Percentiles rank a stretch among this genome's conserved stretches.
phyloP scores from a whole-genome alignment of 2,888 invertebrate species.

The Anthophora plumipes region DNA sequence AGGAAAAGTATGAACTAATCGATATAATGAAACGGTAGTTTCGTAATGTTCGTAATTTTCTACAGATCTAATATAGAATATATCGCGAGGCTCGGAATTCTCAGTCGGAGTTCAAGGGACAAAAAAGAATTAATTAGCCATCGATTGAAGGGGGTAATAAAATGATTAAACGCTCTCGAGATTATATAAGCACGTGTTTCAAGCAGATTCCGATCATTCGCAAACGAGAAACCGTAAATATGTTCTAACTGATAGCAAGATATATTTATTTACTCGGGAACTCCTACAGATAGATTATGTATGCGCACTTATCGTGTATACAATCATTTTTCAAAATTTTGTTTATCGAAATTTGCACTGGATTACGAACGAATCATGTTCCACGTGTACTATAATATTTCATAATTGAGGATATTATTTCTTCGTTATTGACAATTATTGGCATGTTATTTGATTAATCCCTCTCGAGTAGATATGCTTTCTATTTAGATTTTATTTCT shows the following conservation, averaged over 20 bases:
- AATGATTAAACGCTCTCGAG: slow-evolving; percentile 9
- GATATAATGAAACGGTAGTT: background rate
- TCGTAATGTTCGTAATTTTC: background rate
- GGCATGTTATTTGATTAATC: too few species aligned
- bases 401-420: too few species aligned
- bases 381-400: too few species aligned
- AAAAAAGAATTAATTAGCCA: slow-evolving; percentile 20
- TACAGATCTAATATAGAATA: background rate
- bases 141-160: slow-evolving; percentile 7
- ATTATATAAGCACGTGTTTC: slow-evolving; percentile 39
- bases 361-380: background rate
- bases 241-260: slow-evolving; percentile 8
- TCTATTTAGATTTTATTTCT: too few species aligned
- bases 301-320: background rate
- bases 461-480: too few species aligned
- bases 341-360: slow-evolving; percentile 4
- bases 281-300: background rate
- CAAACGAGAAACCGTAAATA: slow-evolving; percentile 31
- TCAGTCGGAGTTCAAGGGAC: background rate
- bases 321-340: background rate
- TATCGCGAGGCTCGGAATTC: background rate
- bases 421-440: too few species aligned
- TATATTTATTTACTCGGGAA: background rate
- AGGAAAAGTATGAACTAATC: background rate
- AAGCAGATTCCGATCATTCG: slow-evolving; percentile 49